Conservation (phyloP, 2,113 vertebrate genomes). For the Callocephalon fimbriatum region DNA sequence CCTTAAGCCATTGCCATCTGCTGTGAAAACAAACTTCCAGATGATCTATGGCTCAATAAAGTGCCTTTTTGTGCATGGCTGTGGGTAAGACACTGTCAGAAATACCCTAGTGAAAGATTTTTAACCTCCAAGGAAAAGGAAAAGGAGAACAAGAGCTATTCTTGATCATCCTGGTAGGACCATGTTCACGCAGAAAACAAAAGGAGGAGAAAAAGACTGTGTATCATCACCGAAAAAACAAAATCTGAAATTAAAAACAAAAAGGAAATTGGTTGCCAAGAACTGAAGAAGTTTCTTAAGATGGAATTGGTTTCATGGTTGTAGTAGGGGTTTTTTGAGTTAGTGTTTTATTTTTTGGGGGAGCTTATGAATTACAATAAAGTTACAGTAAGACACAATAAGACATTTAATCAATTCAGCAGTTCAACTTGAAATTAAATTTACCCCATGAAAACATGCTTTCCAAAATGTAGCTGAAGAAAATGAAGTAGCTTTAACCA, state of each 20-base stretch:
- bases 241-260: background rate
- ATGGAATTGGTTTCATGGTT: background rate
- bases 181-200: background rate
- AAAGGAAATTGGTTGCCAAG: background rate
- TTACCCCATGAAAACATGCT: background rate
- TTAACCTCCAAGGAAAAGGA: background rate
- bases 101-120: background rate
- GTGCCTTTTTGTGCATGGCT: background rate
- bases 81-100: background rate
- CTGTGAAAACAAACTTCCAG: background rate
- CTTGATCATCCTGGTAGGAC: background rate
- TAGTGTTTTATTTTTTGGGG: background rate
- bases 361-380: background rate
- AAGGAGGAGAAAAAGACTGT: background rate
- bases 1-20: background rate
- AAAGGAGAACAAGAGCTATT: background rate
- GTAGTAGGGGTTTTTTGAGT: background rate
- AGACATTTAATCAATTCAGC: constrained; percentile 20
- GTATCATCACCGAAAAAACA: background rate
- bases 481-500: constrained; percentile 25
- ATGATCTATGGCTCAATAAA: background rate
- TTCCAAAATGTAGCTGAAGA: constrained; percentile 5
- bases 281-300: background rate
- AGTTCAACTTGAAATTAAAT: constrained; percentile 35
- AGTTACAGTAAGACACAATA: background rate